Conservation (phyloP, 53 echinoderm and acorn worm genomes). For the Holothuria leucospilota region DNA sequence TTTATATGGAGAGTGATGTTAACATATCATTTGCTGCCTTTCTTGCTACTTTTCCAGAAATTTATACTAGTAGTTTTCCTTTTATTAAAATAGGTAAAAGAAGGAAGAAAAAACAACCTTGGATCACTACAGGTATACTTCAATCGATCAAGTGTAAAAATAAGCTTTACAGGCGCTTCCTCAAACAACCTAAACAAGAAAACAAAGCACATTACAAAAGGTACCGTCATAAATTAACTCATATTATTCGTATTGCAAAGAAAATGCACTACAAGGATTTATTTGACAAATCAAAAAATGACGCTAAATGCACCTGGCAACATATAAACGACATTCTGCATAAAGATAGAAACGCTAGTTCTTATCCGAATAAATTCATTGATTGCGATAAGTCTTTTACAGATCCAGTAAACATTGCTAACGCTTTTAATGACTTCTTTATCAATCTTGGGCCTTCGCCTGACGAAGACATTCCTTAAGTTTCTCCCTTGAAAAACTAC, state of each 20-base stretch:
- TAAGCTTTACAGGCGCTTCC: neutral
- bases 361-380: neutral
- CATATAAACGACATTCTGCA: slow-evolving; percentile 2
- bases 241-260: slow-evolving; percentile 27
- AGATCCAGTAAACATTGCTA: neutral
- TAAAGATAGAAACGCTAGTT: neutral
- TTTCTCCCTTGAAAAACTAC: neutral
- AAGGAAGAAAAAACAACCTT: slow-evolving; percentile 12
- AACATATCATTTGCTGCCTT: neutral
- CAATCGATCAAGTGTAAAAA: slow-evolving; percentile 12
- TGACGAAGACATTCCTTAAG: neutral
- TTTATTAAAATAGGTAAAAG: neutral
- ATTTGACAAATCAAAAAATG: slow-evolving; percentile 7
- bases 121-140: slow-evolving; percentile 13
- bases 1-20: neutral
- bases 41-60: slow-evolving; percentile 2
- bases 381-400: neutral
- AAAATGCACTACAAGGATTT: slow-evolving; percentile 13
- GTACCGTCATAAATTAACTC: slow-evolving; percentile 1
- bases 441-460: neutral
- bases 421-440: neutral
- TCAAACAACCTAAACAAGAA: neutral
- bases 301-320: slow-evolving; percentile 1
- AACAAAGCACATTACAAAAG: neutral
- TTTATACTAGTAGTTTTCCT: neutral